Percentiles rank a stretch among this genome's conserved stretches.
Evolutionary conservation across 2,113 vertebrate genomes (phyloP).

Genomic region (Falco punctatus): DNA sequence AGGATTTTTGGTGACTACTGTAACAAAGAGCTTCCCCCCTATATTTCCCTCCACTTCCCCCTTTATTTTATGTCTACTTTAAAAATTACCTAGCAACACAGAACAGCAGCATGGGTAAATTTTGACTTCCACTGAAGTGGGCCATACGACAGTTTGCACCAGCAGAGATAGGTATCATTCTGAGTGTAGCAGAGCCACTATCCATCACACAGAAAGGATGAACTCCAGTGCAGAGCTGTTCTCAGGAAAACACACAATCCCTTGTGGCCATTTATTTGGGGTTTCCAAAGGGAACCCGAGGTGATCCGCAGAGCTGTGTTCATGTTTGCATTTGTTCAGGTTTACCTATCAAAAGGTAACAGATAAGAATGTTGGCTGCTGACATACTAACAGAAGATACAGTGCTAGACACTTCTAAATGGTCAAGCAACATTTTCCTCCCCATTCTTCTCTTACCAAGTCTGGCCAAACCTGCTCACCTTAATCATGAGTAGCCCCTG

Average conservation of each 20-base stretch:
- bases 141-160: neutral
- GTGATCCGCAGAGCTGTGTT: constrained; percentile 34
- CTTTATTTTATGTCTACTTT: neutral
- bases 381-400: neutral
- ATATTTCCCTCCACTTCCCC: neutral
- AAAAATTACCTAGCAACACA: constrained; percentile 51
- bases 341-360: constrained; percentile 59
- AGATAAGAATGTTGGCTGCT: constrained; percentile 19
- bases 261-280: constrained; percentile 16
- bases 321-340: constrained; percentile 29
- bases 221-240: constrained; percentile 6
- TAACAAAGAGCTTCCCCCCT: neutral
- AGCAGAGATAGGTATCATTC: neutral
- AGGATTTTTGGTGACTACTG: neutral
- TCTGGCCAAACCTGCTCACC: neutral
- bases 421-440: neutral
- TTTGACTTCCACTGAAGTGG: neutral
- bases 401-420: neutral
- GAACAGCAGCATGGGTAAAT: neutral
- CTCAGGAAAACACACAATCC: constrained; percentile 38
- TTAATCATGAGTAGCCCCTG: neutral
- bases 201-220: constrained; percentile 25
- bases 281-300: constrained; percentile 32
- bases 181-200: constrained; percentile 19
- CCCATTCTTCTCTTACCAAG: neutral